These are phyloP conservation scores for Graphium colonna DNA, from an alignment of 2,888 invertebrate genomes.

Conservation along the genomic window DNA sequence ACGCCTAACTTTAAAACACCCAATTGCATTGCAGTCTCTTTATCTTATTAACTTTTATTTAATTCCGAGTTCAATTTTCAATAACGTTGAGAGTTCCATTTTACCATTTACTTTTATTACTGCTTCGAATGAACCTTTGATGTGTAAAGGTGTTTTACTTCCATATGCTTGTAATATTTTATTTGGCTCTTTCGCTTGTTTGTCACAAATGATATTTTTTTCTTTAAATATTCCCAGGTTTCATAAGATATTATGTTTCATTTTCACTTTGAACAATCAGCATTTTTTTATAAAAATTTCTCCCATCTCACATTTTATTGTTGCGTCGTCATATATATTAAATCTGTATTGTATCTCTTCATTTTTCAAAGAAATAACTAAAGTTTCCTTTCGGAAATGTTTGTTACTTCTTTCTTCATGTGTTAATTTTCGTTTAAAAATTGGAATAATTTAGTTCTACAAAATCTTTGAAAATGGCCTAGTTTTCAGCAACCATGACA, in stretches of 20 bases:
- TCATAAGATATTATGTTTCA: slow-evolving; percentile 25
- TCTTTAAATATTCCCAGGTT: slow-evolving; percentile 11
- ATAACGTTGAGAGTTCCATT: slow-evolving; percentile 22
- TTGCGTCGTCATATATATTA: slow-evolving; percentile 25
- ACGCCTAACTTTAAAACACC: no score
- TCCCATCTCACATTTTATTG: slow-evolving; percentile 28
- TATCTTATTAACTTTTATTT: no score
- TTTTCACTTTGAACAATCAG: slow-evolving; percentile 30
- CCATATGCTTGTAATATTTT: slow-evolving; percentile 23
- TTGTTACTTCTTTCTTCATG: no score
- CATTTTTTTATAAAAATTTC: slow-evolving; percentile 31
- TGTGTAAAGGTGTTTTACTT: slow-evolving; percentile 15
- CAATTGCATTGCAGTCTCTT: no score
- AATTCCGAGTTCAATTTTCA: no score
- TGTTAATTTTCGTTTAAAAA: no score
- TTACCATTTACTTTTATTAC: slow-evolving; percentile 3
- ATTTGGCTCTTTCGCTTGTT: no score
- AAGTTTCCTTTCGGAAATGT: neutral
- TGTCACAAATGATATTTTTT: neutral
- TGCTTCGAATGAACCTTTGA: slow-evolving; percentile 18
- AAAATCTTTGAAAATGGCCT: no score
- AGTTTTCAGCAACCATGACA: no score
- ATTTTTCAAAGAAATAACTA: neutral
- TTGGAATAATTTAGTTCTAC: no score
- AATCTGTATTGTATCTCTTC: slow-evolving; percentile 24